A percentile compares a stretch with the other conserved stretches of the same genome.
Conservation (phyloP, 2,888 invertebrate genomes). For the Branchellion lobata region DNA sequence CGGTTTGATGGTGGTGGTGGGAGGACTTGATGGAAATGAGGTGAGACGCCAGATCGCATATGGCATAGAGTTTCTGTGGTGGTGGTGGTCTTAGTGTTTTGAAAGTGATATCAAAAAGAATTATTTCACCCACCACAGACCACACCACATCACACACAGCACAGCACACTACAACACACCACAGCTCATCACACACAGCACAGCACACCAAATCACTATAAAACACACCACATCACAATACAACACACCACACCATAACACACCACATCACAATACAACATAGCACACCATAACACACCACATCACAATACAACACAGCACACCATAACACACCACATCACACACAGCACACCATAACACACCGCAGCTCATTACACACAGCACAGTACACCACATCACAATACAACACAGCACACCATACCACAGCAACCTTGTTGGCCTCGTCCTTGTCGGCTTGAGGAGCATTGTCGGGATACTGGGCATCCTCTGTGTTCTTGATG, state of each 20-base stretch:
- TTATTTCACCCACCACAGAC: background rate
- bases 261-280: background rate
- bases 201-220: background rate
- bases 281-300: background rate
- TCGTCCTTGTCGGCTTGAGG: constrained; percentile 78
- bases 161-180: background rate
- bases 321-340: background rate
- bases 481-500: constrained; percentile 91
- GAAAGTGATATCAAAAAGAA: background rate
- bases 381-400: background rate
- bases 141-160: background rate
- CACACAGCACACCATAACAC: background rate
- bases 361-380: background rate
- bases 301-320: background rate
- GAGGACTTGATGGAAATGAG: constrained; percentile 82
- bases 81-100: background rate
- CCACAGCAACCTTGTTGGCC: constrained; percentile 74
- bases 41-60: constrained; percentile 90
- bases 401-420: background rate
- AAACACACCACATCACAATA: too few relatives aligned
- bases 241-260: background rate
- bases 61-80: constrained; percentile 87
- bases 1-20: constrained; percentile 85
- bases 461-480: constrained; percentile 81
- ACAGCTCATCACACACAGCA: background rate